These are phyloP conservation scores for Ophthalmolycus amberensis DNA, from an alignment of 2,113 vertebrate genomes.

Conservation along the genomic window DNA sequence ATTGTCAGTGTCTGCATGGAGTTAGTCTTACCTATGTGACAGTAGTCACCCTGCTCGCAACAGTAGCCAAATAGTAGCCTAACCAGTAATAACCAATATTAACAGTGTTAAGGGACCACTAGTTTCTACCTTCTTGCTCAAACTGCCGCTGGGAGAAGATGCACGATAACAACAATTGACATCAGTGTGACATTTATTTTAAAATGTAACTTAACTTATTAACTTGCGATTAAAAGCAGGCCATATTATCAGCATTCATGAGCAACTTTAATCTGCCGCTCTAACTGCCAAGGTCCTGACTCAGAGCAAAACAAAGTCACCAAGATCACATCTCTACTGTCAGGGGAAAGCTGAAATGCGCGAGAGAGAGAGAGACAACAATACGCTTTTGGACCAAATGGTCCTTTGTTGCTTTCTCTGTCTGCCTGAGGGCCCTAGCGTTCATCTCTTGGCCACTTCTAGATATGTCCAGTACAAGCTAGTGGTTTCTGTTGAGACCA, in stretches of 20 bases:
- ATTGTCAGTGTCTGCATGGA: slow-evolving; percentile 81
- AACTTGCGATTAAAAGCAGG: slow-evolving; percentile 31
- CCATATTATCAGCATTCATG: slow-evolving; percentile 32
- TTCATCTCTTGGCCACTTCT: background rate
- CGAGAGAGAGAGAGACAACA: background rate
- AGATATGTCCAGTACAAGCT: slow-evolving; percentile 18
- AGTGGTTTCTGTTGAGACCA: slow-evolving; percentile 18
- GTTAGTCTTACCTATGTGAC: slow-evolving; percentile 78
- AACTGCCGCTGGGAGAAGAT: slow-evolving; percentile 50
- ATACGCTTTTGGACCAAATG: slow-evolving; percentile 24
- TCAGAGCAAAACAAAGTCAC: slow-evolving; percentile 30
- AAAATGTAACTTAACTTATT: slow-evolving; percentile 15
- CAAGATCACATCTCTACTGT: slow-evolving; percentile 40
- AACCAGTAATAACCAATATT: slow-evolving; percentile 72
- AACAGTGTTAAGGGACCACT: slow-evolving; percentile 70
- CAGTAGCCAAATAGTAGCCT: slow-evolving; percentile 82
- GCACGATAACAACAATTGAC: slow-evolving; percentile 28
- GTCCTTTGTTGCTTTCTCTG: slow-evolving; percentile 29
- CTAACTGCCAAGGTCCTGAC: slow-evolving; percentile 63
- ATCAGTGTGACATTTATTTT: slow-evolving; percentile 30
- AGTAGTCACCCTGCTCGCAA: slow-evolving; percentile 78
- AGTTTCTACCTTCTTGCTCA: slow-evolving; percentile 58
- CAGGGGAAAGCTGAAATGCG: slow-evolving; percentile 16
- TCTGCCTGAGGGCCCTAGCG: slow-evolving; percentile 7
- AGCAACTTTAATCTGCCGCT: slow-evolving; percentile 46